Evolutionary conservation across 2,113 vertebrate species (phyloP).

Genomic region (Butorides virescens): DNA sequence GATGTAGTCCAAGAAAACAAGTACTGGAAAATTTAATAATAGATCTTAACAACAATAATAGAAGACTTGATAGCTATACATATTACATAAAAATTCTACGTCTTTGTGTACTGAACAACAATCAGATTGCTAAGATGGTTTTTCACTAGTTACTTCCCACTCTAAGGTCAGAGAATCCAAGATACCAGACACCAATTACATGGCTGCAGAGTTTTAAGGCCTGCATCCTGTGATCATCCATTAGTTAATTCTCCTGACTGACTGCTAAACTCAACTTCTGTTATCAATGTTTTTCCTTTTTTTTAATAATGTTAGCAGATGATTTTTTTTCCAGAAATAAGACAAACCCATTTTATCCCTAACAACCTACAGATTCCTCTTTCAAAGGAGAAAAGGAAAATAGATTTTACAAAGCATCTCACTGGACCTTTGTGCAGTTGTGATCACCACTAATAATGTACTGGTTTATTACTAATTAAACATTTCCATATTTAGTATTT

Average conservation of each 20-base stretch:
- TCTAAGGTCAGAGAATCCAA: not conserved
- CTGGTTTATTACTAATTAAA: not conserved
- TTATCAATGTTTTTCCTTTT: not conserved
- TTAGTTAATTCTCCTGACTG: not conserved
- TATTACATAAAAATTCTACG: not conserved
- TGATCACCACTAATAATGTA: not conserved
- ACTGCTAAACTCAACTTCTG: not conserved
- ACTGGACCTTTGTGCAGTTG: not conserved
- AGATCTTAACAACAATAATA: not conserved
- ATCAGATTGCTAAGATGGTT: not conserved
- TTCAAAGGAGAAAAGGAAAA: not conserved
- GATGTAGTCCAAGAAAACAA: not conserved
- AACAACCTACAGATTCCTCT: not conserved
- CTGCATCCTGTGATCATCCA: not conserved
- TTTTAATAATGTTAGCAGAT: not conserved
- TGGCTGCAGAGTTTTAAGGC: not conserved
- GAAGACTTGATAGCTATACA: not conserved
- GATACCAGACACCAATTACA: not conserved
- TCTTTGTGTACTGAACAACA: not conserved
- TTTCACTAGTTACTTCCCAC: not conserved
- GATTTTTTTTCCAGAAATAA: not conserved
- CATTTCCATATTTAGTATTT: not conserved
- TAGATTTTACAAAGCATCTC: not conserved
- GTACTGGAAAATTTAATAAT: not conserved
- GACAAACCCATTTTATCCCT: not conserved